Evolutionary conservation across 2,113 vertebrate species (phyloP).

Genomic region (Halcyon malimbica): DNA sequence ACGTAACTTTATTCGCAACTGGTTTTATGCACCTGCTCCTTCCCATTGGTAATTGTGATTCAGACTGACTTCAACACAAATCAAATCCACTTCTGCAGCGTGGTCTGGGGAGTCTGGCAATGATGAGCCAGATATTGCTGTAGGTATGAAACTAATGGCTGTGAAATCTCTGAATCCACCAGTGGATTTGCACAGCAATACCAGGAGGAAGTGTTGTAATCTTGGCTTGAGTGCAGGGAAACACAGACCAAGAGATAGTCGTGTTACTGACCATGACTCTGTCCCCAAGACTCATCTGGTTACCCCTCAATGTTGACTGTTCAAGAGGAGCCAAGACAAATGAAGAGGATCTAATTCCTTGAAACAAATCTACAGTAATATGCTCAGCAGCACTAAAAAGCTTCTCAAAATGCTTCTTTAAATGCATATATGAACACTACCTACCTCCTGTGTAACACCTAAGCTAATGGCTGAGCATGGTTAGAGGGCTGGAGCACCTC

Average conservation of each 20-base stretch:
- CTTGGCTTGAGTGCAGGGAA: neutral
- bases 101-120: neutral
- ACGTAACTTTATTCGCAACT: fast-evolving
- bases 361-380: neutral
- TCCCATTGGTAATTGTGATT: neutral
- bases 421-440: neutral
- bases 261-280: neutral
- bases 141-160: neutral
- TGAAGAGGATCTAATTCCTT: neutral
- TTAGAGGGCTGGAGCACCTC: too few species aligned
- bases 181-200: neutral
- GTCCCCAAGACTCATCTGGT: neutral
- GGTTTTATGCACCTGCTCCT: neutral
- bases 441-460: neutral
- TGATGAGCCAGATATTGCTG: neutral
- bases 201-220: neutral
- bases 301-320: neutral
- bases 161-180: neutral
- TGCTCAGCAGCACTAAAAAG: neutral
- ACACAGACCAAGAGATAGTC: neutral
- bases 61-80: neutral
- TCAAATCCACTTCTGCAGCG: neutral
- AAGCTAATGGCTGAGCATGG: neutral
- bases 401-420: neutral
- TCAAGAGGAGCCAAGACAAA: neutral